Percentiles rank a stretch among this genome's conserved stretches.
Conservation (phyloP, 2,113 vertebrate species). For the Tachysurus fulvidraco region DNA sequence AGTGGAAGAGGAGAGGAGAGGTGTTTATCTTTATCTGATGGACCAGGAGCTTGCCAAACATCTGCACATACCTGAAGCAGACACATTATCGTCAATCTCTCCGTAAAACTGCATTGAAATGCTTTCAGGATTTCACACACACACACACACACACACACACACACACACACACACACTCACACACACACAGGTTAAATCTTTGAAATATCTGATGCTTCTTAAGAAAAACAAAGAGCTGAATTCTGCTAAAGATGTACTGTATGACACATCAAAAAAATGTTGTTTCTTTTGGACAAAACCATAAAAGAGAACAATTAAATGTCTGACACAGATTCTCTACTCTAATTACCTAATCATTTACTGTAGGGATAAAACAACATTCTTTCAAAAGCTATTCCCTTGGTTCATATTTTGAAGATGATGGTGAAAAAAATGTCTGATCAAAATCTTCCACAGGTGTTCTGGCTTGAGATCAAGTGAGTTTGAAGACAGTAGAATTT, state of each 20-base stretch:
- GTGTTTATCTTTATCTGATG: constrained; percentile 82
- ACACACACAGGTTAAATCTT: neutral
- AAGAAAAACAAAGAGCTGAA: neutral
- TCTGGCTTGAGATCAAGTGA: neutral
- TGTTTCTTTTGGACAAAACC: neutral
- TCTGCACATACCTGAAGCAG: constrained; percentile 81
- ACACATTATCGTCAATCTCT: constrained; percentile 18
- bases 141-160: neutral
- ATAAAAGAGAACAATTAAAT: neutral
- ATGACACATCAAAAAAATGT: neutral
- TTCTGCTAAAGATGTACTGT: neutral
- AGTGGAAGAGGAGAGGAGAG: constrained; percentile 82
- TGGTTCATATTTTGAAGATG: neutral
- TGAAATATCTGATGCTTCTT: constrained; percentile 12
- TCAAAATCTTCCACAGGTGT: neutral
- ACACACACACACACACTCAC: neutral
- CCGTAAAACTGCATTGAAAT: neutral
- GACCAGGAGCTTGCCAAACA: constrained; percentile 80
- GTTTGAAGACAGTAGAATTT: neutral
- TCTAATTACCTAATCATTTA: too few relatives aligned
- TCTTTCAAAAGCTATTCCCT: neutral
- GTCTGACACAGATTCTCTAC: neutral
- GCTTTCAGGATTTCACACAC: neutral
- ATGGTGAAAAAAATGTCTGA: neutral
- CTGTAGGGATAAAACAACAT: neutral